These are phyloP conservation scores for Tachysurus fulvidraco DNA, from an alignment of 2,113 vertebrate genomes.

Conservation along the genomic window DNA sequence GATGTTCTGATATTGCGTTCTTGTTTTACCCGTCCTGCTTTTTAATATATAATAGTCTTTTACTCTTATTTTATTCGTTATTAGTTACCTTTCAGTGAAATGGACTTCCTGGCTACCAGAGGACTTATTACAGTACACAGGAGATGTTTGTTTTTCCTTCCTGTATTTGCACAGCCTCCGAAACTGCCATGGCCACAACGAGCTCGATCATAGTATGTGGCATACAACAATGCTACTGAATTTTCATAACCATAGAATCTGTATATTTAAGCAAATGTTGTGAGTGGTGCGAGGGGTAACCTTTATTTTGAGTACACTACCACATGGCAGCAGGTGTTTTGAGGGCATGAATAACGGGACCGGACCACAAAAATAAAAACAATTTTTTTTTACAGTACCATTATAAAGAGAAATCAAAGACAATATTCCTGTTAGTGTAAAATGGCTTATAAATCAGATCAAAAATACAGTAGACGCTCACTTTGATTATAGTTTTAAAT, in stretches of 20 bases:
- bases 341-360: not conserved
- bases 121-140: too few relatives aligned
- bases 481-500: too few relatives aligned
- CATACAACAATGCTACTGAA: not conserved
- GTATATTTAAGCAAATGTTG: constrained; percentile 26
- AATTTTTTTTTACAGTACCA: not conserved
- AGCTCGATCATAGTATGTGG: not conserved
- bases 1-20: not conserved
- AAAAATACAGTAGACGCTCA: not conserved
- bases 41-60: not conserved
- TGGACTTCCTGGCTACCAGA: too few relatives aligned
- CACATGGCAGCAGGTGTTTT: not conserved
- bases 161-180: not conserved
- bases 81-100: not conserved
- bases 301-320: not conserved
- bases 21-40: not conserved
- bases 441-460: not conserved
- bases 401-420: not conserved
- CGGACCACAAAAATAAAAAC: not conserved
- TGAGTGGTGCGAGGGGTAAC: not conserved
- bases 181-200: not conserved
- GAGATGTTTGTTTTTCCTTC: not conserved
- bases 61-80: not conserved
- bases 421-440: not conserved
- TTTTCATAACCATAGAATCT: not conserved